Conservation (phyloP, 2,888 invertebrate genomes). For the Habroteleia sp. region DNA sequence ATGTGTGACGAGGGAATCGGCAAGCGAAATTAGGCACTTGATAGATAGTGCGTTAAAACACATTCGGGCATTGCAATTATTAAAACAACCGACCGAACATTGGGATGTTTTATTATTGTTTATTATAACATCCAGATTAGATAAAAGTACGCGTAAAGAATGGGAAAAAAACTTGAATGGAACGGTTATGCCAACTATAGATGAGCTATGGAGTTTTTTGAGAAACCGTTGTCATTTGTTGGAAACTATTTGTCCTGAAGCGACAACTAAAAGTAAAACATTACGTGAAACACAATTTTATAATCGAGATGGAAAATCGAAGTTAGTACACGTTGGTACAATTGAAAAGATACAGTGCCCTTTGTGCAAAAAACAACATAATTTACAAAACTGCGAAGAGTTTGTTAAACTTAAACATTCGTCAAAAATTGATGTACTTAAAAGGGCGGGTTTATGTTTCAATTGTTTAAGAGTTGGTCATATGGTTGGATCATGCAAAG, state of each 20-base stretch:
- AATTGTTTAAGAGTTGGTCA: slow-evolving; percentile 15
- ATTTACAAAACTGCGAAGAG: slow-evolving; percentile 1
- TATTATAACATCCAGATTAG: slow-evolving; percentile 55
- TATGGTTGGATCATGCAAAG: background rate
- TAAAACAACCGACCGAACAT: slow-evolving; percentile 41
- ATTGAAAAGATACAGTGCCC: background rate
- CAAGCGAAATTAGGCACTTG: slow-evolving; percentile 47
- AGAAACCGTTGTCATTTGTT: slow-evolving; percentile 54
- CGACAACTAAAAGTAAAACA: no score
- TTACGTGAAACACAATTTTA: no score
- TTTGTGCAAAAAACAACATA: slow-evolving; percentile 4
- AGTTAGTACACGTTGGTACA: background rate
- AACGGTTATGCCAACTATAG: slow-evolving; percentile 25
- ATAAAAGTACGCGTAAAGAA: slow-evolving; percentile 43
- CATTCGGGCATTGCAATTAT: slow-evolving; percentile 41
- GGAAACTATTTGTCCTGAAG: slow-evolving; percentile 44
- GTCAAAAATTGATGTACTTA: background rate
- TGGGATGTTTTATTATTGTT: slow-evolving; percentile 60
- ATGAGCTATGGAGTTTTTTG: slow-evolving; percentile 42
- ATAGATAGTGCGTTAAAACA: slow-evolving; percentile 56
- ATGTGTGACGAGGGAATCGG: slow-evolving; percentile 43
- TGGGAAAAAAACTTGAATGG: slow-evolving; percentile 53
- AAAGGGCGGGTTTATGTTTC: slow-evolving; percentile 7
- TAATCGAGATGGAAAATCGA: no score
- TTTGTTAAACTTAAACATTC: background rate